Evolutionary conservation across 2,113 vertebrate species (phyloP), one percentile per base, ranked within the genome.

Genomic region (Seriola dumerili): DNA sequence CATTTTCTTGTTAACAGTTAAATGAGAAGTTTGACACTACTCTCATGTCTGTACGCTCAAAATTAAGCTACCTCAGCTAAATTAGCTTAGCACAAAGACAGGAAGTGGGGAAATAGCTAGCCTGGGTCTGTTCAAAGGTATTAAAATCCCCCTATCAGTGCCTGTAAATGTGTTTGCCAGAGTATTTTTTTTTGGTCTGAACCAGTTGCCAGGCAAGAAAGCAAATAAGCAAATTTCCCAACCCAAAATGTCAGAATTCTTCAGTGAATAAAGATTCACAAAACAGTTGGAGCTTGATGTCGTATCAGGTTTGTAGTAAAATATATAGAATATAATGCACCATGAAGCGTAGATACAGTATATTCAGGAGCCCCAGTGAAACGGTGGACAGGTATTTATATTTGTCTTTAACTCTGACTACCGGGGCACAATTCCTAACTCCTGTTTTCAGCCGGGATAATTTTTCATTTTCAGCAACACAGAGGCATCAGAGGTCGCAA

Each of bases 391-490:
- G 38, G 21, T 38, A 16, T 72, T 77, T 67, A 52, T 65, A 34
- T 67, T 74, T 58, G 7, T 38, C 16, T 54, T 44, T 25, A 29
- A 70, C 29, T 59, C 34, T 19, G 25, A 61, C 54, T 40, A 17
- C 52, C 4, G 0, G 32, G 57, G 62, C 50, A 76, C 29, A 40
- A 72, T 62, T 70, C 58, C 50, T 34, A 13, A 69, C 72, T 83
- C 52, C 14, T 62, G 69, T 72, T 75, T 61, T 67, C 46, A 57
- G 34, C 52, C 9, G 0, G 73, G 48, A 55, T 68, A 21, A 81
- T 79, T 75, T 88, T 80, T 65, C 42, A 40, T 80, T 74, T 79
- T 54, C 52, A 38, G 78, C 50, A 48, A 40, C 76, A 81, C 65
- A 48, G 17, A 70, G 13, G 71, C 71, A 40, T 78, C 76, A 46